Base-by-base conservation (phyloP, 2,797 vertebrate species). In the Melanotaenia maccullochi region DNA sequence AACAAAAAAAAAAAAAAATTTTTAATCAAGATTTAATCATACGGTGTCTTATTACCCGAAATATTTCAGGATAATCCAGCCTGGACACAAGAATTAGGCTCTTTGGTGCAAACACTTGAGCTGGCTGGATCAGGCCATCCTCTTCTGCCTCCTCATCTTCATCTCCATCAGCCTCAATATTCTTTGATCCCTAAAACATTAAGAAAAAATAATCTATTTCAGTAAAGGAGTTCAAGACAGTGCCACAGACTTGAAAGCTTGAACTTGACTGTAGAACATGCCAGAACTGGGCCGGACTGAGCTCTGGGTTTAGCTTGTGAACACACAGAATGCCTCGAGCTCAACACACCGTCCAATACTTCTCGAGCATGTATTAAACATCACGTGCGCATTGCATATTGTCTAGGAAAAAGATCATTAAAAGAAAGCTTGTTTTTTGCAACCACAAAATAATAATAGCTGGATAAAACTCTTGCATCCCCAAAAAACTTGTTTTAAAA, bases 101-200 rank as follows among this genome's bases (percentile, higher is more conserved):
- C 94, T 99, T 99, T 80, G 98, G 98, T 90, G 97, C 96, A 94
- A 99, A 99, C 22, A 97, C 95, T 96, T 99, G 95, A 78, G 97
- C 97, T 73, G 98, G 98, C 16, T 96, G 97, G 92, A 99, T 97
- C 92, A 99, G 93, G 75, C 96, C 96, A 78, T 96, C 93, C 42
- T 96, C 96, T 70, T 94, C 93, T 24, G 78, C 89, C 36, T 93
- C 90, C 56, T 92, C 93, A 65, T 97, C 97, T 66, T 95, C 96
- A 88, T 96, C 96, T 74, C 93, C 95, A 73, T 95, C 95, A 22
- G 90, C 92, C 79, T 96, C 95, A 38, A 94, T 94, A 51, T 85
- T 93, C 91, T 97, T 99, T 75, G 96, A 91, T 87, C 96, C 97
- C 97, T 99, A 92, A 81, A 93, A 95, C 90, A 92, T 28, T 89